Base-by-base conservation (phyloP, 2,888 invertebrate genomes). In the Lasius platythorax region DNA sequence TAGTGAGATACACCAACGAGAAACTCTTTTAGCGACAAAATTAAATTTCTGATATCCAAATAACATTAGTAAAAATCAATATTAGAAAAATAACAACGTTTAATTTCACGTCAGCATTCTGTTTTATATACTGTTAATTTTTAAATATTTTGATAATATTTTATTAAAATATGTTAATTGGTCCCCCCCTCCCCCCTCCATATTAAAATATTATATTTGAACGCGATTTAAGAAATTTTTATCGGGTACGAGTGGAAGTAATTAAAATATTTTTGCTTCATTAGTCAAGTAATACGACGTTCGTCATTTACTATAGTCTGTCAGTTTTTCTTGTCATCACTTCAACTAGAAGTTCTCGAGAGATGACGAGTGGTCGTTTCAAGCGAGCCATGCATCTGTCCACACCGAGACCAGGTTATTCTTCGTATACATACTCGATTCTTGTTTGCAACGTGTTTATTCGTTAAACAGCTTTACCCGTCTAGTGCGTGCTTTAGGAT, bases 381-480 rank as follows among this genome's bases (percentile, higher is more conserved):
- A 50, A 50, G 28, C 61, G 61, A 79, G 61, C 63, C 50, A 50
- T 67, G 37, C 83, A 67, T 67, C 67, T 67, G 70, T 67, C 75
- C 85, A 81, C 84, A 84, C 78, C 46, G 30, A 76, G 78, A 56
- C 66, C 64, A 53, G 85, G 82, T 87, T 85, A 85, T 86, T 86
- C 84, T 50, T 85, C 83, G 68, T 78, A 87, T 78, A 89, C 83
- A 91, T 76, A 88, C 88, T 88, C 74, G 67, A 84, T 46, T 53
- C 12, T 58, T 91, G 87, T 91, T 91, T 91, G 88, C 83, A 74
- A 40, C 68, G 87, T 89, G 90, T 92, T 91, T 90, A 85, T 87
- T 83, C 78, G 84, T 85, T 82, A 87, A 92, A 91, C 89, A 91
- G 82, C 87, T 90, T 92, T 88, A 78, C 87, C 85, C 82, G 85